phyloP scores from a whole-genome alignment of 2,888 invertebrate species.

The Petrolisthes cinctipes region DNA sequence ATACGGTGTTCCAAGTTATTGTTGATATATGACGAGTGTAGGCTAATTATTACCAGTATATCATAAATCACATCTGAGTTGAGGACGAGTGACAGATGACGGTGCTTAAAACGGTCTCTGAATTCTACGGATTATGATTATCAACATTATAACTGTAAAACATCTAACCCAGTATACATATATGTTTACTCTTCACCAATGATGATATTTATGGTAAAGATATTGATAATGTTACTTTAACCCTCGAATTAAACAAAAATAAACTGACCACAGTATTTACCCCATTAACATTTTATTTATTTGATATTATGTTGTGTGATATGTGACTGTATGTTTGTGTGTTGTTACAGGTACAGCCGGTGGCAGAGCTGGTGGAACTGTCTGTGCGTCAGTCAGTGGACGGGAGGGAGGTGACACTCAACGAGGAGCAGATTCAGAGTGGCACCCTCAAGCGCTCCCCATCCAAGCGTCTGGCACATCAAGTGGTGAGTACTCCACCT shows the following conservation, averaged over 20 bases:
- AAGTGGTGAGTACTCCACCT: constrained; percentile 54
- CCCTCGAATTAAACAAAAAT: too few relatives aligned
- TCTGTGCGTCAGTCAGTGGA: constrained; percentile 82
- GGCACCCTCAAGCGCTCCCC: constrained; percentile 81
- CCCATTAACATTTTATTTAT: too few relatives aligned
- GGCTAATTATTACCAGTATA: too few relatives aligned
- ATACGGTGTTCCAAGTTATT: too few relatives aligned
- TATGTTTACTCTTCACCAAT: not conserved
- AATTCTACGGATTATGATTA: too few relatives aligned
- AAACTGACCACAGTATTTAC: too few relatives aligned
- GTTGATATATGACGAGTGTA: too few relatives aligned
- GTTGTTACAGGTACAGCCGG: constrained; percentile 84
- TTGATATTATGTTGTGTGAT: not conserved
- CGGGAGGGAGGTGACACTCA: constrained; percentile 78
- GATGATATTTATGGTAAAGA: not conserved
- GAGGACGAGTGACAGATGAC: too few relatives aligned
- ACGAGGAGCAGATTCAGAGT: constrained; percentile 77
- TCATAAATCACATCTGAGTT: too few relatives aligned
- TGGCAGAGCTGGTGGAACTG: constrained; percentile 90
- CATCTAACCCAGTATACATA: not conserved
- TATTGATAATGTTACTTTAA: not conserved
- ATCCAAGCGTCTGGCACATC: constrained; percentile 46
- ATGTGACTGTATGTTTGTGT: not conserved
- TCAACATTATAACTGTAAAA: too few relatives aligned
- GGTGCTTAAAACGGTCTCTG: too few relatives aligned